phyloP scores from a whole-genome alignment of 1,140 invertebrate genomes.

The Samia ricini region DNA sequence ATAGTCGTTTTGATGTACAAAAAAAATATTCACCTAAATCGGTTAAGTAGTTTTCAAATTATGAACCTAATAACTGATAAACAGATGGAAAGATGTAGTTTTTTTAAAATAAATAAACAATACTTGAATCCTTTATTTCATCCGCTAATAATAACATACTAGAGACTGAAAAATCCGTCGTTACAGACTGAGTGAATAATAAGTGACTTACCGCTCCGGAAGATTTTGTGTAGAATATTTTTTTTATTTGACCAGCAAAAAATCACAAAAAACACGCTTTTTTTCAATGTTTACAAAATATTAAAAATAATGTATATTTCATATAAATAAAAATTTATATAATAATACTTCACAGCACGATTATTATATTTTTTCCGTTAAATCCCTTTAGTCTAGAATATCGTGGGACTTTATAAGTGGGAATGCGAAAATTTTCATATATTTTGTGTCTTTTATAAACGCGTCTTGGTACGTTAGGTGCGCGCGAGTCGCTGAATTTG shows the following conservation, averaged over 20 bases:
- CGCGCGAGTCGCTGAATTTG: slow-evolving; percentile 37
- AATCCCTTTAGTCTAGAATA: background rate
- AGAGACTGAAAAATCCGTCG: too few species aligned
- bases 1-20: too few species aligned
- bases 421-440: slow-evolving; percentile 51
- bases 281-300: background rate
- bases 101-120: too few species aligned
- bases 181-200: background rate
- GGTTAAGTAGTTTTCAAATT: too few species aligned
- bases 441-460: slow-evolving; percentile 61
- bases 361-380: too few species aligned
- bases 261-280: background rate
- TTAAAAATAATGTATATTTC: background rate
- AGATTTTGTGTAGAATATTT: too few species aligned
- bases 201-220: background rate
- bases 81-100: too few species aligned
- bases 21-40: too few species aligned
- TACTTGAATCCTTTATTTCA: too few species aligned
- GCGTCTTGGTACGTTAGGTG: slow-evolving; percentile 24
- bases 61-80: too few species aligned
- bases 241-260: background rate
- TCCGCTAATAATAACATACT: too few species aligned
- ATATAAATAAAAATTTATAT: too few species aligned
- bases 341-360: background rate
- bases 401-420: slow-evolving; percentile 12